Evolutionary conservation across 2,888 invertebrate species (phyloP).

Genomic region (Temnothorax ravouxi): DNA sequence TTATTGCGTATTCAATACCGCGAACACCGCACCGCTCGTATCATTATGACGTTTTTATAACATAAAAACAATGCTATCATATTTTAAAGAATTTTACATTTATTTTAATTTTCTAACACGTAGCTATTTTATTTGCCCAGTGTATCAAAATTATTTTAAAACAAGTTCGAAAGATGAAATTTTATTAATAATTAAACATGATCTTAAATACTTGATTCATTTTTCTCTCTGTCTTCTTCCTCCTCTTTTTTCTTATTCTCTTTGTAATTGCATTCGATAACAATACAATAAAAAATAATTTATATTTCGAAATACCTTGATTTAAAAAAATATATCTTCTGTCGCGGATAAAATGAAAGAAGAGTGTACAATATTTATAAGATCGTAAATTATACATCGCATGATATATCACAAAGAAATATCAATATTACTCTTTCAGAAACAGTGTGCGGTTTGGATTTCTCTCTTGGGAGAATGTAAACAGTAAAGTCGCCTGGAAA

Average conservation of each 20-base stretch:
- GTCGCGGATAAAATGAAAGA: neutral
- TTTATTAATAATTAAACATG: neutral
- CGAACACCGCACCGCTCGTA: neutral
- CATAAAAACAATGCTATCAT: neutral
- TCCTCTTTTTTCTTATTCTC: neutral
- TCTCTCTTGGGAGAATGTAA: constrained; percentile 3
- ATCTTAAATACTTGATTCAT: neutral
- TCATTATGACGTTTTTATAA: neutral
- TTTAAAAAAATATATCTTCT: neutral
- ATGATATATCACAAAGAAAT: neutral
- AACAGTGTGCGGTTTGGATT: constrained; percentile 13
- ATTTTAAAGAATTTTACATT: neutral
- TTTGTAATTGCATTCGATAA: neutral
- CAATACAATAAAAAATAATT: neutral
- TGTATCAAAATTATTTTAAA: neutral
- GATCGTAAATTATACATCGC: neutral
- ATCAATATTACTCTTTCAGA: neutral
- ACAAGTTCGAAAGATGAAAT: neutral
- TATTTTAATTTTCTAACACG: too few relatives aligned
- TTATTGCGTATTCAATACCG: constrained; percentile 3
- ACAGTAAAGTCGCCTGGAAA: constrained; percentile 8
- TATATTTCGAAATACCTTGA: neutral
- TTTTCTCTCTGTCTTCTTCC: neutral
- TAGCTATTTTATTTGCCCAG: neutral
- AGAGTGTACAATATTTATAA: neutral